Evolutionary conservation across 2,888 invertebrate species (phyloP), one percentile per base, ranked within the genome.

Genomic region (Tachina lurida): DNA sequence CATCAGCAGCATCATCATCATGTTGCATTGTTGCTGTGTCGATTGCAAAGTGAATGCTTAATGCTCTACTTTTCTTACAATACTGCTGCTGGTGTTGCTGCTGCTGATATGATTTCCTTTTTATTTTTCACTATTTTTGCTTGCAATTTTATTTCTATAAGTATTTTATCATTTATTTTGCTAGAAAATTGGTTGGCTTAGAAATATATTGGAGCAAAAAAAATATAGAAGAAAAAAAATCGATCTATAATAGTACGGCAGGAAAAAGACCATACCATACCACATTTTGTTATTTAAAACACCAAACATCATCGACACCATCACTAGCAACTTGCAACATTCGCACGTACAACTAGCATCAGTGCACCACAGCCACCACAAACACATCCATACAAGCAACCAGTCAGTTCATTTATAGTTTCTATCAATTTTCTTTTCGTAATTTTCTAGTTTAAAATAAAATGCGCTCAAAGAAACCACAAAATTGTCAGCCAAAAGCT

Each of bases 101-200:
- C 43, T 45, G 31, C 70, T 78, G 19, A n/a, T 45, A 62, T 10
- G 13, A 49, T 79, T 56, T 47, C 56, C 39, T 10, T 73, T 67
- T 58, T 8, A 2, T 67, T 17, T n/a, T 49, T n/a, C 49, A 39
- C 7, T 52, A 13, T 58, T 39, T 31, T n/a, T 45, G 5, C 10
- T 71, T 58, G 49, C 60, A 54, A 79, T 62, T 76, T 31, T 7
- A 31, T 31, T 60, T 63, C 76, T 58, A 52, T 65, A 67, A 83
- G 39, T 41, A 62, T 75, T 78, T 84, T 84, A 63, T 75, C 70
- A 45, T 75, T 77, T 71, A 63, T 80, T 76, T 76, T 73, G 76
- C 70, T 78, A 70, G 81, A 78, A 82, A 85, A 85, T 85, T 85
- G 68, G 31, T 81, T 73, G 79, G 71, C 71, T 71, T 71, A 71